Percentiles rank a stretch among this genome's conserved stretches.
Evolutionary conservation across 2,797 vertebrate species (phyloP).

Genomic region (Platyrinchus mystaceus): DNA sequence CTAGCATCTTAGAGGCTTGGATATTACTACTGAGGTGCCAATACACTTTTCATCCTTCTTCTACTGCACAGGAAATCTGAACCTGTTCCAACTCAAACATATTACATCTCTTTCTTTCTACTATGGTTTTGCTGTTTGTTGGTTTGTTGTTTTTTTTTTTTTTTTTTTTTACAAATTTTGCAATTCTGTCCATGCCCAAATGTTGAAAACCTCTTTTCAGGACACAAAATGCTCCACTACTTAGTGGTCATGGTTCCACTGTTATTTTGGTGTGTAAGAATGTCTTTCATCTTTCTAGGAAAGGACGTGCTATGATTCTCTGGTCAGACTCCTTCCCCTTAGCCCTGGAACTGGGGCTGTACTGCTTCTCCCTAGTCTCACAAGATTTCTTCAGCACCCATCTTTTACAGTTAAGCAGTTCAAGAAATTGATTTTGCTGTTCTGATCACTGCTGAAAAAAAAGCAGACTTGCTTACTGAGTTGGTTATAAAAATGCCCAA

Average conservation of each 20-base stretch:
- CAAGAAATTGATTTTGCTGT: neutral
- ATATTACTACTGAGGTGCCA: neutral
- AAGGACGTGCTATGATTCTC: neutral
- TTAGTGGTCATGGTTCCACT: neutral
- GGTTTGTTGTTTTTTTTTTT: too few relatives aligned
- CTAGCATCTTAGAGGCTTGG: neutral
- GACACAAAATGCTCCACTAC: neutral
- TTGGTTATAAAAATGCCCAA: neutral
- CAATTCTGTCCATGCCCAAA: neutral
- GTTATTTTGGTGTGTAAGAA: neutral
- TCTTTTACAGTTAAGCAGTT: neutral
- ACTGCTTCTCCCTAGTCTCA: neutral
- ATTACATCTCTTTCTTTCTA: neutral
- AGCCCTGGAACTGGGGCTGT: neutral
- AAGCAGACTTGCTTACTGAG: neutral
- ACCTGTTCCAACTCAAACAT: neutral
- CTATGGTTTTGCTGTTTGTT: neutral
- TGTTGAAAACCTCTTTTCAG: neutral
- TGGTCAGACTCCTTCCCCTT: neutral
- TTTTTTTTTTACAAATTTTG: neutral
- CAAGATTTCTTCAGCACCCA: neutral
- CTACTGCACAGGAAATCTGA: neutral
- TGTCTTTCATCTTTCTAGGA: neutral
- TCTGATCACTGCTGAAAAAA: neutral
- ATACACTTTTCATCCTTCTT: neutral